Base-by-base conservation (phyloP, 2,113 vertebrate species). In the Peromyscus maniculatus region DNA sequence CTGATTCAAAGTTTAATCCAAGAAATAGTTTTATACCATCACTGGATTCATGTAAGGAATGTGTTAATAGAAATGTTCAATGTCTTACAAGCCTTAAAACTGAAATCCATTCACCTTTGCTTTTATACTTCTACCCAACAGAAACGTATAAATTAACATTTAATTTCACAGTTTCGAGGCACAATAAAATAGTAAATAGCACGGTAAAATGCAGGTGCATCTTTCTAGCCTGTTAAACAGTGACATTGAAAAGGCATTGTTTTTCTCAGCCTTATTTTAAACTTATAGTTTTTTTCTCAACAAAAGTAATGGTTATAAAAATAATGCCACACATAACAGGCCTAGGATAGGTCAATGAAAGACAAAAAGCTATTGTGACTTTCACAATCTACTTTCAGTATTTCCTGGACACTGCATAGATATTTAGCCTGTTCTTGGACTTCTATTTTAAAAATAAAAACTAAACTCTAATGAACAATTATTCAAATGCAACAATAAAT, bases 171-270 rank as follows among this genome's bases (percentile, higher is more conserved):
- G 80, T 87, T 89, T 92, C 43, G 62, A 77, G 12, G 6, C 31
- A 91, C 87, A 92, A 89, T 97, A 96, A 91, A 96, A 96, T 92
- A 95, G 66, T 82, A 96, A 95, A 96, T 78, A 96, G 57, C 52
- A 82, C 86, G 55, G 39, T 46, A 96, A 96, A 97, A 88, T 13
- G 36, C 59, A 94, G 77, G 15, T 94, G 77, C 52, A 59, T 82
- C 43, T 22, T 92, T 46, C 84, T 80, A 88, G 4, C 64, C 69
- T 88, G 33, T 82, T 94, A 95, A 96, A 89, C n/a, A 94, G 43
- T 83, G 94, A 96, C 91, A 91, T 93, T 98, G 89, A 96, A 86
- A 95, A 91, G 95, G 88, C 75, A n/a, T 46, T n/a, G 26, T 59
- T 62, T 86, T 92, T 26, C 36, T 62, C 71, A 55, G 49, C 8